Percentiles rank a stretch among this genome's conserved stretches.
phyloP scores from a whole-genome alignment of 2,888 invertebrate genomes.

The Diarsia dahlii region DNA sequence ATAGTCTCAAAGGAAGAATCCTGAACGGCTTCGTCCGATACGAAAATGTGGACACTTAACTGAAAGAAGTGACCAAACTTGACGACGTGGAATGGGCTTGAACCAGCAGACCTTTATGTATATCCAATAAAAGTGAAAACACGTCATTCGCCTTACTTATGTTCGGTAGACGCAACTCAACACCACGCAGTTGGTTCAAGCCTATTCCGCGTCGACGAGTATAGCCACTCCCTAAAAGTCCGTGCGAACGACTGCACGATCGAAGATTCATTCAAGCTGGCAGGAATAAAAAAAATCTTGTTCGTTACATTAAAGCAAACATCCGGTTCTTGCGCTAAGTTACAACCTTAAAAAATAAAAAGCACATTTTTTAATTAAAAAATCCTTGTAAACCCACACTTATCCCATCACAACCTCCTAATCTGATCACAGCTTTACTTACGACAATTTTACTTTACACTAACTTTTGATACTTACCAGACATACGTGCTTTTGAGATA shows the following conservation, averaged over 20 bases:
- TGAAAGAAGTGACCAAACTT: background rate
- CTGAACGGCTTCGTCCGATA: no score
- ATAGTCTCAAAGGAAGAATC: no score
- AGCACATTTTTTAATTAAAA: slow-evolving; percentile 76
- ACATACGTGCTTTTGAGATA: slow-evolving; percentile 36
- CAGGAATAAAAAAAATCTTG: slow-evolving; percentile 75
- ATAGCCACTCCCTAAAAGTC: background rate
- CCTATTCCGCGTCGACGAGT: background rate
- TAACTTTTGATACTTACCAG: slow-evolving; percentile 70
- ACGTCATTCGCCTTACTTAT: background rate
- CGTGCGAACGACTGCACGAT: slow-evolving; percentile 38
- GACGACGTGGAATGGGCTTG: background rate
- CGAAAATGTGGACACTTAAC: background rate
- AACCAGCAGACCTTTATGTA: background rate
- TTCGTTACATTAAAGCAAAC: slow-evolving; percentile 79
- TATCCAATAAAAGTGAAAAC: background rate
- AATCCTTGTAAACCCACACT: slow-evolving; percentile 79
- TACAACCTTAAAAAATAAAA: slow-evolving; percentile 78
- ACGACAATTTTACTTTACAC: slow-evolving; percentile 76
- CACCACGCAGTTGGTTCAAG: background rate
- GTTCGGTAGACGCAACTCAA: no score
- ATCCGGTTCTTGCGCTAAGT: slow-evolving; percentile 78
- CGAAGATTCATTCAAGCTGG: slow-evolving; percentile 66
- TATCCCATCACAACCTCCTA: slow-evolving; percentile 88
- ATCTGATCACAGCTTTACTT: slow-evolving; percentile 88